Percentiles rank a stretch among this genome's conserved stretches.
Conservation (phyloP, 2,113 vertebrate genomes). For the Trachemys scripta region DNA sequence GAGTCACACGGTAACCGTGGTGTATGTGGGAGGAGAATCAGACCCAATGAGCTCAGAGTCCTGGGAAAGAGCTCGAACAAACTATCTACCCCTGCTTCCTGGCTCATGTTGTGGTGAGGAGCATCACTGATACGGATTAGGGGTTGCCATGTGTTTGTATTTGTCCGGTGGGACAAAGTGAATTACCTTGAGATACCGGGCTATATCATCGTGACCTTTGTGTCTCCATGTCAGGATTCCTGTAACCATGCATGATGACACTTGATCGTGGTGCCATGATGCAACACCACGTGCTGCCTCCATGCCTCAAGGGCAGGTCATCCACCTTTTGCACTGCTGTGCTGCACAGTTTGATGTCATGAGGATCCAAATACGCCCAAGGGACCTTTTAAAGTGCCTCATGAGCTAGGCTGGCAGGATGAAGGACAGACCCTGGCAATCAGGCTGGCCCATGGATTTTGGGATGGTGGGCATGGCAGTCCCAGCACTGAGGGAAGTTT, state of each 20-base stretch:
- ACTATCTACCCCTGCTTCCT: constrained; percentile 15
- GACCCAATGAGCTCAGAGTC: accelerated
- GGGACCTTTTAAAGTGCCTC: not conserved
- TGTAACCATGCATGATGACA: not conserved
- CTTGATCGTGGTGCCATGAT: not conserved
- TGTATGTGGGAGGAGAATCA: not conserved
- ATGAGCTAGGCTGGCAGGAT: not conserved
- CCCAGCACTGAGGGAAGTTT: not conserved
- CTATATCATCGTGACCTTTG: not conserved
- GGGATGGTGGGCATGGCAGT: not conserved
- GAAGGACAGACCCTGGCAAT: not conserved
- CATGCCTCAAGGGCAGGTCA: not conserved
- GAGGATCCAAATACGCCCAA: not conserved
- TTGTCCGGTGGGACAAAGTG: not conserved
- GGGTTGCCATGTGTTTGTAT: not conserved
- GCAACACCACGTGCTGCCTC: not conserved
- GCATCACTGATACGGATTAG: not conserved
- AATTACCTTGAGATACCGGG: not conserved
- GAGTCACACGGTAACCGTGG: not conserved
- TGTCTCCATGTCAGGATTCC: not conserved
- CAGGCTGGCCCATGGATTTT: not conserved
- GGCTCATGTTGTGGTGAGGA: not conserved
- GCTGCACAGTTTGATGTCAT: not conserved
- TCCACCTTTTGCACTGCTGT: not conserved
- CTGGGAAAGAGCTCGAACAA: not conserved